These are phyloP conservation scores for Drosophila pseudotalamancana DNA, from an alignment of 2,888 invertebrate genomes.

Conservation along the genomic window DNA sequence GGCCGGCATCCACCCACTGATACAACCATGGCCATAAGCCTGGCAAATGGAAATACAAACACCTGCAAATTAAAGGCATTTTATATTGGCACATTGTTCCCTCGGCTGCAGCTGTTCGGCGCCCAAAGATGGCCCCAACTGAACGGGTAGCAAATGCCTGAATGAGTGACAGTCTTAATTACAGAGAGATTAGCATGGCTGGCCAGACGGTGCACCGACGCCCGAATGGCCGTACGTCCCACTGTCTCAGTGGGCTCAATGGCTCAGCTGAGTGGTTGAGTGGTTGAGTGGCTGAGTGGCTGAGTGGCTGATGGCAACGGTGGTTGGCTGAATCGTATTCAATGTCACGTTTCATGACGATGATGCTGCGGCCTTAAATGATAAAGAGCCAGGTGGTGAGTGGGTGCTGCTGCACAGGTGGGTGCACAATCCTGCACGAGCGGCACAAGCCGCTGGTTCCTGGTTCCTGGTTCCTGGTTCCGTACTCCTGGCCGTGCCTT, in stretches of 20 bases:
- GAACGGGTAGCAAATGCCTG: conserved; percentile 45
- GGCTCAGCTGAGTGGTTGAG: no score
- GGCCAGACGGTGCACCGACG: conserved; percentile 3
- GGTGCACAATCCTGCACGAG: conserved; percentile 15
- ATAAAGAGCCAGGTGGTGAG: conserved; percentile 17
- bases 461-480: conserved; percentile 2
- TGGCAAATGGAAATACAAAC: neutral
- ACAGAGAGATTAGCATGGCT: conserved; percentile 68
- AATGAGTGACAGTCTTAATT: conserved; percentile 76
- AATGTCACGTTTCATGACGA: conserved; percentile 65
- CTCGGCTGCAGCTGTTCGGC: conserved; percentile 10
- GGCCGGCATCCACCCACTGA: no score
- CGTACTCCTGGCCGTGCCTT: conserved; percentile 12
- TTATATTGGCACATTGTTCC: conserved; percentile 53
- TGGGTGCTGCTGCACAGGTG: conserved; percentile 38
- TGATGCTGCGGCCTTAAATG: conserved; percentile 35
- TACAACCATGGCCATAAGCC: no score
- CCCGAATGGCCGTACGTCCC: neutral
- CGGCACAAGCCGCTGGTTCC: neutral
- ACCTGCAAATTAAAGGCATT: conserved; percentile 60
- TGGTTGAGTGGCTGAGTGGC: neutral
- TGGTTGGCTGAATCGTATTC: conserved; percentile 47
- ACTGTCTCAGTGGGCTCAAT: neutral
- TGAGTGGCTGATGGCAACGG: neutral
- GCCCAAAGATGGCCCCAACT: conserved; percentile 22